Percentiles rank a stretch among this genome's conserved stretches.
phyloP scores from a whole-genome alignment of 2,113 vertebrate genomes.

The Anseranas semipalmata region DNA sequence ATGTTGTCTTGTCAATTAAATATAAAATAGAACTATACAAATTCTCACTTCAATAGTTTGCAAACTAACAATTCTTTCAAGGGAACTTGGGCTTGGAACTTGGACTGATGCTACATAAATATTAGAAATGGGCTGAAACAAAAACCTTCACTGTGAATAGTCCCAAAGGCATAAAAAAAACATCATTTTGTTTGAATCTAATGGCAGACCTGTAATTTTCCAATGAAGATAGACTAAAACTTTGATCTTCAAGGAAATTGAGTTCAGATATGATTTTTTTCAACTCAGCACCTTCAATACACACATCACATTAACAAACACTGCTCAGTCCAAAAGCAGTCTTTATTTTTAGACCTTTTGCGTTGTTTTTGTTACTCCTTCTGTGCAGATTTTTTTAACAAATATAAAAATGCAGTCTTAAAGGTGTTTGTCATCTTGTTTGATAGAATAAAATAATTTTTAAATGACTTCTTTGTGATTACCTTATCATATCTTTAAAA shows the following conservation, averaged over 20 bases:
- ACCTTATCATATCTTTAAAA: background rate
- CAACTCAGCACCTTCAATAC: background rate
- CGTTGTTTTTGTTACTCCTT: background rate
- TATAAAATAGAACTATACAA: background rate
- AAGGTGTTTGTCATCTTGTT: background rate
- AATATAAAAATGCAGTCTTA: fast-evolving
- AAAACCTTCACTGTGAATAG: background rate
- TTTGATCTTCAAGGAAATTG: background rate
- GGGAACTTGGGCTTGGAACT: background rate
- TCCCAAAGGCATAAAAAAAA: background rate
- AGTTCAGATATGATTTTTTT: background rate
- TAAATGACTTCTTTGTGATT: background rate
- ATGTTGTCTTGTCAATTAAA: background rate
- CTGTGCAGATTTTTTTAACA: background rate
- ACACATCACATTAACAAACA: background rate
- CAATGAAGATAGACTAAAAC: background rate
- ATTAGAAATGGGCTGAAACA: background rate
- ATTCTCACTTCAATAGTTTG: background rate
- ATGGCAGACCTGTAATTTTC: background rate
- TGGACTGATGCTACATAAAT: background rate
- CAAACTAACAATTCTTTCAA: background rate
- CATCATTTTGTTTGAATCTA: background rate
- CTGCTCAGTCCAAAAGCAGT: background rate
- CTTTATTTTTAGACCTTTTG: background rate
- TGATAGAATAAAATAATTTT: background rate